Evolutionary conservation across 2,888 invertebrate genomes (phyloP).

Genomic region (Bombyx huttoni): DNA sequence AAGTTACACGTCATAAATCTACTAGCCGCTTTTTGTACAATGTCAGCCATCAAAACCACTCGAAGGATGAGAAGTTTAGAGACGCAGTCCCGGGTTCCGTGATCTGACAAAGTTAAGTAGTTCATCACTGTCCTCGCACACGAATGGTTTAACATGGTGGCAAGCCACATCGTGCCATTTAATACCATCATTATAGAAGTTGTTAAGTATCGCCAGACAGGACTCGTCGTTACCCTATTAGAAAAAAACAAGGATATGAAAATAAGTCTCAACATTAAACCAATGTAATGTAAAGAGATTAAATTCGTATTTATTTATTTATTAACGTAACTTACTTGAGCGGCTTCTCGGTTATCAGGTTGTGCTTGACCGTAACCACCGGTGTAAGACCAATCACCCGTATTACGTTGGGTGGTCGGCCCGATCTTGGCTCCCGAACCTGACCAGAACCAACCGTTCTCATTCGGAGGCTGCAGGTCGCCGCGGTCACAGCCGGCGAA

Average conservation of each 20-base stretch:
- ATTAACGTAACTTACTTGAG: constrained; percentile 73
- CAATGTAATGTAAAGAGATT: background rate
- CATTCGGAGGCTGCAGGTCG: constrained; percentile 87
- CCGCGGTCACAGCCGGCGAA: constrained; percentile 90
- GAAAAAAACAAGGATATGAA: constrained; percentile 4
- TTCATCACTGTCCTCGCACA: constrained; percentile 93
- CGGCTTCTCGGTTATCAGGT: constrained; percentile 92
- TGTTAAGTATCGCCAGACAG: constrained; percentile 89
- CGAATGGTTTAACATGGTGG: constrained; percentile 88
- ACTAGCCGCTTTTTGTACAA: constrained; percentile 63
- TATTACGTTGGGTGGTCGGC: constrained; percentile 88
- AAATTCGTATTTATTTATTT: background rate
- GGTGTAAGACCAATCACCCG: constrained; percentile 91
- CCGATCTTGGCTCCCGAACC: constrained; percentile 94
- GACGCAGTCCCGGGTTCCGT: constrained; percentile 87
- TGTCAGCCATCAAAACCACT: constrained; percentile 46
- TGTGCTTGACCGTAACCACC: constrained; percentile 91
- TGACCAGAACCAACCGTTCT: constrained; percentile 95
- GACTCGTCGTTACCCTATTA: constrained; percentile 90
- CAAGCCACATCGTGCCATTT: constrained; percentile 92
- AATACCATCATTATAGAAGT: constrained; percentile 91
- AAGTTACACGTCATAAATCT: constrained; percentile 45
- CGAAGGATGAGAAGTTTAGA: constrained; percentile 65
- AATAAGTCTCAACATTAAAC: background rate
- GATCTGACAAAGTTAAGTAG: constrained; percentile 91